These are phyloP conservation scores for Lethrus apterus DNA, from an alignment of 1,140 invertebrate genomes.

Conservation along the genomic window DNA sequence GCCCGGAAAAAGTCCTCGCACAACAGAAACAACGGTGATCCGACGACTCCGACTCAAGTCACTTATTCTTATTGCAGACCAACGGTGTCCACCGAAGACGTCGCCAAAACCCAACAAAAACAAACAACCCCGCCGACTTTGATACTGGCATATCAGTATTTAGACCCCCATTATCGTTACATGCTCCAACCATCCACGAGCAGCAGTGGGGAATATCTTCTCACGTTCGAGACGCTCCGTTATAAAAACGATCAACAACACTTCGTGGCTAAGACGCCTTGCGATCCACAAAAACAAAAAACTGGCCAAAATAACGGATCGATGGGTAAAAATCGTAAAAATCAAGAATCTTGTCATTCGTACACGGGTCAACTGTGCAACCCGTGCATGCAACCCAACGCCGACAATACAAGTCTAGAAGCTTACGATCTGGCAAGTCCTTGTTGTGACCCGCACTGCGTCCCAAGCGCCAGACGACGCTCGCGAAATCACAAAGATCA, in stretches of 20 bases:
- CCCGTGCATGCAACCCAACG: slow-evolving; percentile 61
- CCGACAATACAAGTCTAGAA: slow-evolving; percentile 67
- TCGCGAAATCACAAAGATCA: slow-evolving; percentile 55
- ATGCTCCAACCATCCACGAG: slow-evolving; percentile 52
- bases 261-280: slow-evolving; percentile 51
- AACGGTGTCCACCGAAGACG: slow-evolving; percentile 64
- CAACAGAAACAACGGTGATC: slow-evolving; percentile 44
- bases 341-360: slow-evolving; percentile 27
- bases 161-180: slow-evolving; percentile 60
- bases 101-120: slow-evolving; percentile 49
- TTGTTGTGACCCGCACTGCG: slow-evolving; percentile 75
- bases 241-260: slow-evolving; percentile 52
- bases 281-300: slow-evolving; percentile 41
- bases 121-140: slow-evolving; percentile 48
- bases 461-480: slow-evolving; percentile 61
- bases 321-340: slow-evolving; percentile 37
- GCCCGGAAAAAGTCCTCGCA: slow-evolving; percentile 64
- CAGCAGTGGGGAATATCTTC: slow-evolving; percentile 58
- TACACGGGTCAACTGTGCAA: slow-evolving; percentile 58
- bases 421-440: slow-evolving; percentile 76
- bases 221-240: slow-evolving; percentile 56
- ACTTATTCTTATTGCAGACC: slow-evolving; percentile 51
- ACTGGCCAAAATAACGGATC: slow-evolving; percentile 45
- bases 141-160: slow-evolving; percentile 59
- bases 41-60: slow-evolving; percentile 36